These are phyloP conservation scores for Crotalus viridis DNA, from an alignment of 2,113 vertebrate genomes.

Conservation along the genomic window DNA sequence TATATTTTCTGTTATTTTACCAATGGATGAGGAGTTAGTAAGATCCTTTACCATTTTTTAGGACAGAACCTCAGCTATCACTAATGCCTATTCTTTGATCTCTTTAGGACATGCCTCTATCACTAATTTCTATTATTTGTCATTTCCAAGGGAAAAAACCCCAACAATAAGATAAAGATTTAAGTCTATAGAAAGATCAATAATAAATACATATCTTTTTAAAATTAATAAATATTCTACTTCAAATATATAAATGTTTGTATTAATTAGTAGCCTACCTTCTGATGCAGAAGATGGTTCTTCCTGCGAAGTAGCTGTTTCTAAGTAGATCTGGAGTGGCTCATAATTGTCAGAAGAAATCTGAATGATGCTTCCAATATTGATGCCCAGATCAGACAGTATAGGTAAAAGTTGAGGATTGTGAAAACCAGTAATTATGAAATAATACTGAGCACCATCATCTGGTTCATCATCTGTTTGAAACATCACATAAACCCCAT, in stretches of 20 bases:
- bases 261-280: conserved; percentile 61
- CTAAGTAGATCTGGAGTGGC: conserved; percentile 58
- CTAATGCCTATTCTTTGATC: neutral
- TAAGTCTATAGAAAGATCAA: neutral
- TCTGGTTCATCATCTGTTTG: conserved; percentile 90
- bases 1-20: neutral
- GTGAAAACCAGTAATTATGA: conserved; percentile 84
- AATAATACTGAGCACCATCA: conserved; percentile 87
- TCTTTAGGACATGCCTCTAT: neutral
- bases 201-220: neutral
- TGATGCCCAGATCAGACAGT: conserved; percentile 78
- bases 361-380: conserved; percentile 82
- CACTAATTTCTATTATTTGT: neutral
- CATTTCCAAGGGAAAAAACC: neutral
- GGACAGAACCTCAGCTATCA: neutral
- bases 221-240: neutral
- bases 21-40: neutral
- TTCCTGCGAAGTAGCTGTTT: conserved; percentile 45
- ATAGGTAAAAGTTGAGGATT: conserved; percentile 76
- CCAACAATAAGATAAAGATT: neutral
- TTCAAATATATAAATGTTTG: too few relatives aligned
- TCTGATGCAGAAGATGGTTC: conserved; percentile 44
- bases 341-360: conserved; percentile 74
- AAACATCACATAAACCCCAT: conserved; percentile 39
- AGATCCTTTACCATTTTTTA: neutral